Evolutionary conservation across 1,140 invertebrate species (phyloP), one percentile per base, ranked within the genome.

Genomic region (Danaus plexippus): DNA sequence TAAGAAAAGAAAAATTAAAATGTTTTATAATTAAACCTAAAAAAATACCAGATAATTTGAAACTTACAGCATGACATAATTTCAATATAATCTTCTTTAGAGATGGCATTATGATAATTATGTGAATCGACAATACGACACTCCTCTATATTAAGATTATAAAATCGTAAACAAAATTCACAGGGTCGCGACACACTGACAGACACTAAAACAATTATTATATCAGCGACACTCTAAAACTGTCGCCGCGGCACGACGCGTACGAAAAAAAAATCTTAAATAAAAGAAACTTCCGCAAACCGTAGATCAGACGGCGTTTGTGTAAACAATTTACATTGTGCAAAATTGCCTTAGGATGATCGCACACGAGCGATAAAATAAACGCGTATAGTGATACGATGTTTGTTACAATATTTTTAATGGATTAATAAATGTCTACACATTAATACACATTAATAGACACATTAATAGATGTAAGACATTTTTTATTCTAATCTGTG

Each of bases 31-130:
- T 11, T 10, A 42, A 46, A 50, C 46, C 22, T 32, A 52, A 47
- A 57, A 18, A 11, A 42, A 43, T 43, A 51, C 51, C 7, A 32
- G n/a, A 9, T n/a, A 22, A 49, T 44, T 58, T 47, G 52, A 53
- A 49, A 76, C 74, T 76, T 56, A 79, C 74, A 52, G 40, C 53
- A 22, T 61, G 61, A 60, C 67, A 79, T 54, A 79, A 61, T 59
- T 77, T 77, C 63, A 66, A 63, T 48, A 73, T 60, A 63, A 73
- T 59, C 58, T 74, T 76, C 59, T 71, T 70, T 22, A 79, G 49
- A 52, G 71, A 77, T 63, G 64, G 64, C 76, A 75, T 72, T 15
- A 11, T 32, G 43, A 60, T 55, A 55, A 51, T 43, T 51, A 9
- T 54, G 40, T 50, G 15, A 55, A 55, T 49, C 57, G 43, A 52